Conservation (phyloP, 2,888 invertebrate species). For the Byasa hedistus region DNA sequence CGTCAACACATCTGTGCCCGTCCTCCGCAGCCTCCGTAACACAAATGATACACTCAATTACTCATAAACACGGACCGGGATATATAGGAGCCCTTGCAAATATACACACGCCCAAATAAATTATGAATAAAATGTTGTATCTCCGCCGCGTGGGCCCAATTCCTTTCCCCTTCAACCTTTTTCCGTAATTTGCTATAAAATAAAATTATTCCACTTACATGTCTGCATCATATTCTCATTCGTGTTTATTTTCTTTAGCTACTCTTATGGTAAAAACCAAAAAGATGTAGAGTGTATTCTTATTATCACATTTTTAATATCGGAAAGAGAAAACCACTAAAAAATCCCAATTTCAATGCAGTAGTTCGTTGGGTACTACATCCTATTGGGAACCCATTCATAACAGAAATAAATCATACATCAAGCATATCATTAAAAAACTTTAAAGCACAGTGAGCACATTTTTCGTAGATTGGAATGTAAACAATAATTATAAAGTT, state of each 20-base stretch:
- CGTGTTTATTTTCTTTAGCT: not conserved
- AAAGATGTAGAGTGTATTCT: not conserved
- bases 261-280: not conserved
- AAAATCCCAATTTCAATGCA: too few species aligned
- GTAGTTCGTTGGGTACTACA: too few species aligned
- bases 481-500: too few species aligned
- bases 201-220: conserved; percentile 19
- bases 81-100: conserved; percentile 23
- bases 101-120: conserved; percentile 36
- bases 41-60: conserved; percentile 29
- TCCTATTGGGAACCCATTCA: too few species aligned
- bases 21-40: conserved; percentile 19
- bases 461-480: too few species aligned
- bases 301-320: not conserved
- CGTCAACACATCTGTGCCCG: conserved; percentile 16
- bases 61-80: conserved; percentile 29
- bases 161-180: conserved; percentile 17
- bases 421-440: too few species aligned
- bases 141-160: conserved; percentile 33
- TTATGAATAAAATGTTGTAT: conserved; percentile 37
- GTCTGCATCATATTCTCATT: conserved; percentile 8
- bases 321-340: too few species aligned
- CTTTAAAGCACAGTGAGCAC: too few species aligned
- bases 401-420: too few species aligned
- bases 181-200: conserved; percentile 27